These are phyloP conservation scores for Grammatotria lemairii DNA, from an alignment of 2,113 vertebrate genomes.

Conservation along the genomic window DNA sequence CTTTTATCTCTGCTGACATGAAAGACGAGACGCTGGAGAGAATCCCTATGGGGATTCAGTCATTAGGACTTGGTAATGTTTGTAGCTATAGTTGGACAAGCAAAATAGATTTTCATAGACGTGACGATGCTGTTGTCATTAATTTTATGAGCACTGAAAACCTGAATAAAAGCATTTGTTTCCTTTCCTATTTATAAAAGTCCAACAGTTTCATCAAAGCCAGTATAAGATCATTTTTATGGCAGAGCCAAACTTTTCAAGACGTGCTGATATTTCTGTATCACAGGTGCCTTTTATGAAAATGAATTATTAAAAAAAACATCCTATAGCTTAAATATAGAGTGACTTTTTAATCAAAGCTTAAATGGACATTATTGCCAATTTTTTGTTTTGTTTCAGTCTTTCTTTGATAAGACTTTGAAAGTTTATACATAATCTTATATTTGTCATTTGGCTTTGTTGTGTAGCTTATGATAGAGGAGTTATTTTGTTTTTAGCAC, in stretches of 20 bases:
- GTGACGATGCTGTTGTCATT: not conserved
- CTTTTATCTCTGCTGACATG: not conserved
- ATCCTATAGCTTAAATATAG: not conserved
- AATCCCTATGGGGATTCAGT: not conserved
- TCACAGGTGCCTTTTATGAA: not conserved
- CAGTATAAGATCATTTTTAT: not conserved
- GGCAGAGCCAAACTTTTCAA: not conserved
- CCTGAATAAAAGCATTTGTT: not conserved
- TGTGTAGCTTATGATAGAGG: not conserved
- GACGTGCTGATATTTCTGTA: not conserved
- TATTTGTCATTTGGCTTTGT: not conserved
- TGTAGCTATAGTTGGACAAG: not conserved
- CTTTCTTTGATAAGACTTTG: not conserved
- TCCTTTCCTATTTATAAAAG: not conserved
- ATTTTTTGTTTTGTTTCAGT: not conserved
- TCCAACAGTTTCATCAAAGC: not conserved
- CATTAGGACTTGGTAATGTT: not conserved
- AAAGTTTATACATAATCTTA: not conserved
- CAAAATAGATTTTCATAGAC: not conserved
- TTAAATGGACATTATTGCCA: not conserved
- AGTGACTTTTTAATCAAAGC: not conserved
- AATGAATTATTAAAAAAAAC: not conserved
- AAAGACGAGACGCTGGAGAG: not conserved
- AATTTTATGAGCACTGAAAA: not conserved
- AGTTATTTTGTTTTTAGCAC: not conserved